phyloP scores from a whole-genome alignment of 2,113 vertebrate species.

The Notothenia rossii region DNA sequence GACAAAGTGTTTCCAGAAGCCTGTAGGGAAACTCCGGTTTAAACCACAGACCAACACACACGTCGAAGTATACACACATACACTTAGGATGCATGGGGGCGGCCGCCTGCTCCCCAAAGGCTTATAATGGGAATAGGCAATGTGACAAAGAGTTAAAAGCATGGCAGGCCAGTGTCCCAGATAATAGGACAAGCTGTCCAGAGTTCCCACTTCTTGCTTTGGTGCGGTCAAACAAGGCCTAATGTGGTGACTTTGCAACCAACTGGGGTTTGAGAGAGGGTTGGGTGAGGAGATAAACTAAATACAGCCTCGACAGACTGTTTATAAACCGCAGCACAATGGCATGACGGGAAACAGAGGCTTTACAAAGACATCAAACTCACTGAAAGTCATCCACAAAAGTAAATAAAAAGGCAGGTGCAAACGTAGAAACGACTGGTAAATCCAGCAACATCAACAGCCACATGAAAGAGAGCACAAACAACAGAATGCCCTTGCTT shows the following conservation, averaged over 20 bases:
- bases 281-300: conserved; percentile 73
- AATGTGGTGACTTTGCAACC: conserved; percentile 64
- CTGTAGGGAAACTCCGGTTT: conserved; percentile 62
- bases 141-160: conserved; percentile 76
- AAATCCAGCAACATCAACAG: conserved; percentile 38
- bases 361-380: conserved; percentile 29
- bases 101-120: conserved; percentile 63
- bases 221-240: conserved; percentile 71
- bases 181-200: conserved; percentile 77
- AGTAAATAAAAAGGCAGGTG: conserved; percentile 33
- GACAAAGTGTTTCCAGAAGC: conserved; percentile 76
- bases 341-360: conserved; percentile 34
- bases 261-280: conserved; percentile 60
- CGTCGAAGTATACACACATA: conserved; percentile 55
- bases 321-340: conserved; percentile 17
- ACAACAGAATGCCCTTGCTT: conserved; percentile 78
- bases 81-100: conserved; percentile 53
- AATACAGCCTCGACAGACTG: conserved; percentile 52
- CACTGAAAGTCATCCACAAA: conserved; percentile 50
- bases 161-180: conserved; percentile 69
- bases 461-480: conserved; percentile 47
- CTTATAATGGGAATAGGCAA: conserved; percentile 70
- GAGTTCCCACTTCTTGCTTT: conserved; percentile 63
- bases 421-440: conserved; percentile 48
- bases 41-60: conserved; percentile 51